Evolutionary conservation across 2,888 invertebrate species (phyloP).

Genomic region (Tipula helvola): DNA sequence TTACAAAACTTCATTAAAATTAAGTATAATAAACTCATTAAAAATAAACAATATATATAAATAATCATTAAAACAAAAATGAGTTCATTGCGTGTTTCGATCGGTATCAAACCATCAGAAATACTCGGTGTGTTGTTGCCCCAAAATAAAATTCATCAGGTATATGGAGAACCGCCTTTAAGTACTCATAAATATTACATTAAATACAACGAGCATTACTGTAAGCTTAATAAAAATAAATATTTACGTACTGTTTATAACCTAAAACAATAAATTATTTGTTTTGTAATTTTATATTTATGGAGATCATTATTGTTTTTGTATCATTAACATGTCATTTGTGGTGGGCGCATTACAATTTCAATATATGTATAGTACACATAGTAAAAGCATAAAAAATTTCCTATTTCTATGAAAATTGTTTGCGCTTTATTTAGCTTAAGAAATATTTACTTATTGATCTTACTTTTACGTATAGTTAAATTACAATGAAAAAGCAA

Average conservation of each 20-base stretch:
- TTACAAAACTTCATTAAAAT: neutral
- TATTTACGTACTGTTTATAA: neutral
- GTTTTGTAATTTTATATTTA: neutral
- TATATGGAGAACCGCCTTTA: too few relatives aligned
- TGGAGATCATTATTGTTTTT: neutral
- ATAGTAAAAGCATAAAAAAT: neutral
- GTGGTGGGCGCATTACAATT: neutral
- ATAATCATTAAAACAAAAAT: neutral
- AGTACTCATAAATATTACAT: neutral
- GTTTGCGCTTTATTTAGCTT: neutral
- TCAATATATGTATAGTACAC: too few relatives aligned
- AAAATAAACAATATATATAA: neutral
- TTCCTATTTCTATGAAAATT: neutral
- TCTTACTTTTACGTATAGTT: neutral
- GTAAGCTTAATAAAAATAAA: neutral
- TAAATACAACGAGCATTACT: neutral
- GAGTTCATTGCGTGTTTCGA: neutral
- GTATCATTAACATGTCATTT: neutral
- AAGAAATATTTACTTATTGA: neutral
- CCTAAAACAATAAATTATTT: neutral
- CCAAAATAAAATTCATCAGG: neutral
- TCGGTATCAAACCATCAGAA: neutral
- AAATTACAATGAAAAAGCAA: neutral
- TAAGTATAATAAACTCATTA: neutral
- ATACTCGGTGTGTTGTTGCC: neutral